phyloP scores from a whole-genome alignment of 2,797 vertebrate species.

The Acanthopagrus latus region DNA sequence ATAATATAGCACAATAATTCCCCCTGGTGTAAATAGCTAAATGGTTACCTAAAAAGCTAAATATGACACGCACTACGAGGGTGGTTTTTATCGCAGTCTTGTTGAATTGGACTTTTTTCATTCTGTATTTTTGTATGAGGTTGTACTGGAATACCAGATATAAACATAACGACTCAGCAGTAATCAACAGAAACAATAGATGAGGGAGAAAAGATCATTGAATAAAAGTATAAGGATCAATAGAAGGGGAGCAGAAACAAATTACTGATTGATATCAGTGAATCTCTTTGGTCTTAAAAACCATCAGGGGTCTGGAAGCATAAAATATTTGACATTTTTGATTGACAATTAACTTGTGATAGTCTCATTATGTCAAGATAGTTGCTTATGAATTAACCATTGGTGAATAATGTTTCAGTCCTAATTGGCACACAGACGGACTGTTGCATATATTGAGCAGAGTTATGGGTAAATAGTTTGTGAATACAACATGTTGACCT shows the following conservation, averaged over 20 bases:
- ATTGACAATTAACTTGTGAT: no score
- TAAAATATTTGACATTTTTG: no score
- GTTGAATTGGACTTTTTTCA: background rate
- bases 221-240: background rate
- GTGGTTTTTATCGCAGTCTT: background rate
- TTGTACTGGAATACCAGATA: background rate
- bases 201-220: background rate
- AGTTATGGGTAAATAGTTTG: background rate
- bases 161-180: background rate
- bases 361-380: no score
- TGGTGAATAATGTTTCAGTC: background rate
- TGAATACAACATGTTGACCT: background rate
- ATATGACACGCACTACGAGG: background rate
- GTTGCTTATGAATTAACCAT: background rate
- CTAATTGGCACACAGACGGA: background rate
- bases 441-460: background rate
- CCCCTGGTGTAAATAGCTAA: no score
- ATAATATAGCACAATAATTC: background rate
- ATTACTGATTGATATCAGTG: no score
- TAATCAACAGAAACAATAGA: background rate
- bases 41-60: no score
- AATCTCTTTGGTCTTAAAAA: background rate
- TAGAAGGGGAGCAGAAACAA: background rate
- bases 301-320: no score
- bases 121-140: no score